Conservation (phyloP, 2,888 invertebrate genomes). For the Phragmatobia fuliginosa region DNA sequence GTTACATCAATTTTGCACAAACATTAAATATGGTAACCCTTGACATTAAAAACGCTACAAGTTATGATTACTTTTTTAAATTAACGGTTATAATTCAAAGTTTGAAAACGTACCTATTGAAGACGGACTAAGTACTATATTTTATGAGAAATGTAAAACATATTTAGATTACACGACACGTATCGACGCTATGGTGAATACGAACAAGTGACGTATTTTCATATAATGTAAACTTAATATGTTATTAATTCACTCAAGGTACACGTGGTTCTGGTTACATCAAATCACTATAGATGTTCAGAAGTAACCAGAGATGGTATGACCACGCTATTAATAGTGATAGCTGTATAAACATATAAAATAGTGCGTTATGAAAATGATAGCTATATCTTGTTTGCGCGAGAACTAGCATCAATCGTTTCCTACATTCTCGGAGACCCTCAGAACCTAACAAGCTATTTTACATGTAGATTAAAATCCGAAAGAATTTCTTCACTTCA, state of each 20-base stretch:
- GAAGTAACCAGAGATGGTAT: not conserved
- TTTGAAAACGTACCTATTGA: constrained; percentile 44
- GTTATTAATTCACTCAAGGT: constrained; percentile 15
- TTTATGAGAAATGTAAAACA: constrained; percentile 36
- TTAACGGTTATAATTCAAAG: constrained; percentile 45
- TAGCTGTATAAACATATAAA: constrained; percentile 56
- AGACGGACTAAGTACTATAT: constrained; percentile 49
- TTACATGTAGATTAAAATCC: not conserved
- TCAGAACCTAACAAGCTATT: too few species aligned
- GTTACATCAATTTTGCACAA: constrained; percentile 46
- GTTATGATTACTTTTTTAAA: constrained; percentile 49
- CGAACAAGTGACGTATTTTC: constrained; percentile 7
- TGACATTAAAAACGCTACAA: constrained; percentile 51
- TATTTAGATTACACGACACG: constrained; percentile 39
- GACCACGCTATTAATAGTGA: constrained; percentile 32
- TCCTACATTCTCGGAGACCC: not conserved
- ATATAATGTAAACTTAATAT: constrained; percentile 35
- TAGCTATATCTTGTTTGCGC: constrained; percentile 41
- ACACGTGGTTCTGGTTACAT: not conserved
- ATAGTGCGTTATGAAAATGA: constrained; percentile 48
- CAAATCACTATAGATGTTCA: not conserved
- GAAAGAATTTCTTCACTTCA: not conserved
- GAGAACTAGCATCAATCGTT: constrained; percentile 25
- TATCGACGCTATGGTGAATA: not conserved
- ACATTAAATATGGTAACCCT: constrained; percentile 48